Percentiles rank a stretch among this genome's conserved stretches.
Conservation (phyloP, 2,888 invertebrate genomes). For the Chromoteleia sp. region DNA sequence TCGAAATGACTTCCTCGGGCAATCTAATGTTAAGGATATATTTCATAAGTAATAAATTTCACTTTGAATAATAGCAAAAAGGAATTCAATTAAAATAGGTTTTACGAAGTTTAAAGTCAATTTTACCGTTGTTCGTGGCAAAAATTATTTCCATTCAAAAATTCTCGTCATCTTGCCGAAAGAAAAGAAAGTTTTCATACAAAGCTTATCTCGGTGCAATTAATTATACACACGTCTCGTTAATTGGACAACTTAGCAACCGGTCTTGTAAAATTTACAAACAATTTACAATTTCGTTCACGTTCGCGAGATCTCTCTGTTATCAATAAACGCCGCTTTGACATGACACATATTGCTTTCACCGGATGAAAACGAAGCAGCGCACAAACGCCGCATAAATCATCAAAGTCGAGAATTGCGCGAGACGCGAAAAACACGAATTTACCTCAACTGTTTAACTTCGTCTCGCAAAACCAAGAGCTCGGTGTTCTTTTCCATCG, state of each 20-base stretch:
- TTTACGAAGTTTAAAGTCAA: too few species aligned
- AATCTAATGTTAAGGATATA: too few species aligned
- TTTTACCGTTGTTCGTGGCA: too few species aligned
- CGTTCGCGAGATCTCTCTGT: not conserved
- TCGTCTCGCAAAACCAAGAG: conserved; percentile 85
- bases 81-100: too few species aligned
- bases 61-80: too few species aligned
- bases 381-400: conserved; percentile 4
- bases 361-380: not conserved
- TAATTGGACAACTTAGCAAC: not conserved
- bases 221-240: too few species aligned
- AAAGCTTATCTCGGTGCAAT: too few species aligned
- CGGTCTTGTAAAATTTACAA: not conserved
- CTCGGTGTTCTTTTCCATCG: conserved; percentile 86
- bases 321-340: conserved; percentile 16
- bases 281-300: not conserved
- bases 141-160: too few species aligned
- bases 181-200: too few species aligned
- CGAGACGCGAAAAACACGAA: not conserved
- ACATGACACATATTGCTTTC: conserved; percentile 13
- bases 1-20: too few species aligned
- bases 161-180: too few species aligned
- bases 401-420: not conserved
- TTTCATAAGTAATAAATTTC: too few species aligned
- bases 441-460: conserved; percentile 85